Evolutionary conservation across 2,797 vertebrate species (phyloP).

Genomic region (Chromobotia macracanthus): DNA sequence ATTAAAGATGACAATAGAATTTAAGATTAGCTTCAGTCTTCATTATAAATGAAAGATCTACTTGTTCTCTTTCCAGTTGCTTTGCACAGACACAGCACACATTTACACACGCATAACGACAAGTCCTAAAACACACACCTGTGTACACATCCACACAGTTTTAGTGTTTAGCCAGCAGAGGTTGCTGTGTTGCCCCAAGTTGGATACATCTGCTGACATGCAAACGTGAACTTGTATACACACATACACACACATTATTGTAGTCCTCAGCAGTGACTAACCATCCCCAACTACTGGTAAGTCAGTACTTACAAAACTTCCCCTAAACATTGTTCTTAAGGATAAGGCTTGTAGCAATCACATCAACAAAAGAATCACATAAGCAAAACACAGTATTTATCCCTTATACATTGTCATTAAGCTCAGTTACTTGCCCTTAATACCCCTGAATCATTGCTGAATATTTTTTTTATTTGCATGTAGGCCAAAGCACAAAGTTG

Average conservation of each 20-base stretch:
- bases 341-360: neutral
- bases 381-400: neutral
- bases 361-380: neutral
- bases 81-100: neutral
- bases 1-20: constrained; percentile 45
- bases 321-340: neutral
- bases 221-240: too few relatives aligned
- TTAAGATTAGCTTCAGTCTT: constrained; percentile 22
- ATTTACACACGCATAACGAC: constrained; percentile 7
- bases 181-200: constrained; percentile 50
- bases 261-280: neutral
- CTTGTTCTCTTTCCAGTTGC: constrained; percentile 21
- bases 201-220: too few relatives aligned
- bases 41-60: constrained; percentile 37
- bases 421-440: neutral
- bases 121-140: constrained; percentile 13
- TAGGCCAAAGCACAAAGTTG: neutral
- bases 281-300: neutral
- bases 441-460: neutral
- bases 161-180: constrained; percentile 55
- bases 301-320: neutral
- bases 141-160: constrained; percentile 33
- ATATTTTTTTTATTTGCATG: neutral
- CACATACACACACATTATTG: neutral
- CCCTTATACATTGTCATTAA: neutral